Evolutionary conservation across 1,140 invertebrate genomes (phyloP).

Genomic region (Cataglyphis hispanica): DNA sequence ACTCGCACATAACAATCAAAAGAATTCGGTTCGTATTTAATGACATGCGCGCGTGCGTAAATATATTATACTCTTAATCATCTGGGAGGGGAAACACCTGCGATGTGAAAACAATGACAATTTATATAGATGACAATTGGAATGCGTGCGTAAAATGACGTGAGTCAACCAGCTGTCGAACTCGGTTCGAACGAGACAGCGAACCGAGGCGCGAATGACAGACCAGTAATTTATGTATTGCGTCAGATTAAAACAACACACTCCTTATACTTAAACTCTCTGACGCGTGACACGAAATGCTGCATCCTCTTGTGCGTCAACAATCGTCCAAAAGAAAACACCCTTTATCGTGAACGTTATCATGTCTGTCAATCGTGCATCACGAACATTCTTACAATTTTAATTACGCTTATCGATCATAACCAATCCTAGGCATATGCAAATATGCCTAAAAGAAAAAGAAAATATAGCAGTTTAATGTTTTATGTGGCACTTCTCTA

Average conservation of each 20-base stretch:
- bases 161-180: conserved; percentile 64
- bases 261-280: neutral
- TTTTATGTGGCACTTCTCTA: neutral
- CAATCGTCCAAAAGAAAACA: conserved; percentile 5
- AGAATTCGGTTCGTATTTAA: neutral
- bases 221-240: conserved; percentile 29
- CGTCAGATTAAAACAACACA: conserved; percentile 57
- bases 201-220: conserved; percentile 52
- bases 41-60: neutral
- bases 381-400: neutral
- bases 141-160: conserved; percentile 70
- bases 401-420: conserved; percentile 20
- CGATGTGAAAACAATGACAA: conserved; percentile 71
- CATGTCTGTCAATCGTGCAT: neutral
- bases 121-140: conserved; percentile 71
- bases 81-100: conserved; percentile 61
- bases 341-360: conserved; percentile 31
- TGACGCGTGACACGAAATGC: neutral
- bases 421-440: neutral
- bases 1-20: conserved; percentile 2
- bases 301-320: conserved; percentile 24
- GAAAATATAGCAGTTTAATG: neutral
- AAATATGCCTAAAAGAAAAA: neutral
- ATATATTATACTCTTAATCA: conserved; percentile 54
- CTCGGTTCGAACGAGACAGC: conserved; percentile 32